These are phyloP conservation scores for Myanophis thanlyinensis DNA, from an alignment of 2,113 vertebrate genomes.

Conservation along the genomic window DNA sequence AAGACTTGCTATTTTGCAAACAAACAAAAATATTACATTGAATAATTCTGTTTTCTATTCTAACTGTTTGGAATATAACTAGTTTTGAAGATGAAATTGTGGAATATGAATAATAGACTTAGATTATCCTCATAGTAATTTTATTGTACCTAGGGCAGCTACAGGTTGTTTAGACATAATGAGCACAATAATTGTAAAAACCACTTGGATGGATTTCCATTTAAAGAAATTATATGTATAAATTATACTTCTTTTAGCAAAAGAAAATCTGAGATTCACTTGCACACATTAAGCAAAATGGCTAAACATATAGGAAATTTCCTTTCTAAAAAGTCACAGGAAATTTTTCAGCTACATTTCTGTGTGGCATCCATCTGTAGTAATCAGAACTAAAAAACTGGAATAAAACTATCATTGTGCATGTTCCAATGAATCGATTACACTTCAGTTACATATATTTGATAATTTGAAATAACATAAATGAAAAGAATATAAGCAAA, in stretches of 20 bases:
- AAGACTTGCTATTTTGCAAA: neutral
- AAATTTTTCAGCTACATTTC: neutral
- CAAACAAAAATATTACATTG: neutral
- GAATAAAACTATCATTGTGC: neutral
- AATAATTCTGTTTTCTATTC: neutral
- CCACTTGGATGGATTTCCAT: neutral
- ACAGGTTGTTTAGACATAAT: neutral
- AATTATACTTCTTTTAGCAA: neutral
- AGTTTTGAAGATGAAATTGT: neutral
- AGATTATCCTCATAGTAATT: neutral
- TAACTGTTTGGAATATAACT: neutral
- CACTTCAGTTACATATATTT: neutral
- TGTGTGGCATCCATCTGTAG: rapidly evolving
- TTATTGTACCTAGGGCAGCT: neutral
- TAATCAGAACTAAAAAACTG: neutral
- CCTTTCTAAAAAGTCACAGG: neutral
- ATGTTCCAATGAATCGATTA: neutral
- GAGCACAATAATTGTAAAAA: neutral
- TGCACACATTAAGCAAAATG: conserved; percentile 44
- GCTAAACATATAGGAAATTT: neutral
- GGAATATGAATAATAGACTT: neutral
- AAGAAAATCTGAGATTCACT: neutral
- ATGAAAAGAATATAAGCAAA: neutral
- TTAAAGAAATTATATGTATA: neutral
- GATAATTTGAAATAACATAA: neutral